Evolutionary conservation across 1,140 invertebrate species (phyloP), one percentile per base, ranked within the genome.

Genomic region (Drosophila prosaltans): DNA sequence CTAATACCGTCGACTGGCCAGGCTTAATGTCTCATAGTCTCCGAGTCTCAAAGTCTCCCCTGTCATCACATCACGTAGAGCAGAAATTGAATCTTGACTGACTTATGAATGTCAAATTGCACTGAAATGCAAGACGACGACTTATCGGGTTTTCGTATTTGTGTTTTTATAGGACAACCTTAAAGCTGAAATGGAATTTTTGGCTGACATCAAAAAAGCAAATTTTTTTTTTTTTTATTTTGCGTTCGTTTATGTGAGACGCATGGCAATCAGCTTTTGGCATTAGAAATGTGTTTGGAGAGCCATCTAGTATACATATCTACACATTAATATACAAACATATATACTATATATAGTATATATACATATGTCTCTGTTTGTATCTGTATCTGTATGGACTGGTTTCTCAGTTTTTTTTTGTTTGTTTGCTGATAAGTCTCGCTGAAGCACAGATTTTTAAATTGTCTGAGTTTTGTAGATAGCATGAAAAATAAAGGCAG

Each of bases 251-350:
- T 74, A 78, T 74, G 81, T 57, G 65, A 54, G 48, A 32, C 48
- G 68, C 64, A 83, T 82, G 68, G 45, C 63, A 74, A 85, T 69
- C 48, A 80, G 72, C 26, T 69, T 64, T 74, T 51, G 41, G 74
- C 74, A 74, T 67, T 81, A 85, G 78, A 74, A 84, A 85, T 84
- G 74, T 74, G 63, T 51, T 59, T 73, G 41, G 43, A 58, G 11
- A 63, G 66, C 45, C 60, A 74, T 69, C 63, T 79, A 70, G 62
- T 78, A 78, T 80, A 75, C 57, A 3, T 21, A 36, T 36, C 32
- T 36, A 36, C 32, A 36, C 32, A 36, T 36, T 36, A 3, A 36
- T 36, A 36, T 36, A 36, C 32, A 6, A 1, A 64, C 16, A 30
- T 45, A 32, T n/a, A 64, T 32, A 16, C 7, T 2, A 41, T 24